Conservation (phyloP, 2,797 vertebrate genomes). For the Anguilla pacifica region DNA sequence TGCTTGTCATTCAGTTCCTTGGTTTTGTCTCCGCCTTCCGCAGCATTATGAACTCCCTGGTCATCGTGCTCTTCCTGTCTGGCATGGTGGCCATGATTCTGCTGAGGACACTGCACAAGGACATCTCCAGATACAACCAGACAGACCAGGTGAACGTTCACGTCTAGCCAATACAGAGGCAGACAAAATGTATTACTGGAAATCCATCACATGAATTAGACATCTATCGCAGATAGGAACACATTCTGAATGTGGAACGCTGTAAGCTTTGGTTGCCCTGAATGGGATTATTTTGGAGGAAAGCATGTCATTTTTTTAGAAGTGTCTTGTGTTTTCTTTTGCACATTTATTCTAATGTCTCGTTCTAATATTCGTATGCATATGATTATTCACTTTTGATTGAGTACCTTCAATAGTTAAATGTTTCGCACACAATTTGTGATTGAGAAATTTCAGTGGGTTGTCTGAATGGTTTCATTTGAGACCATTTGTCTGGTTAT, state of each 20-base stretch:
- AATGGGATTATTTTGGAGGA: too few species aligned
- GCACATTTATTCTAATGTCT: background rate
- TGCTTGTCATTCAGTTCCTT: conserved; percentile 10
- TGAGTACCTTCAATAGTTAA: background rate
- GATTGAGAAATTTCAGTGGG: background rate
- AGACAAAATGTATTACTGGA: background rate
- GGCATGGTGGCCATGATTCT: conserved; percentile 92
- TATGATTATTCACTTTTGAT: background rate
- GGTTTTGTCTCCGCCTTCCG: conserved; percentile 1
- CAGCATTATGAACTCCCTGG: conserved; percentile 92
- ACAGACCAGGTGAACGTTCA: conserved; percentile 74
- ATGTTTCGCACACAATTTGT: background rate
- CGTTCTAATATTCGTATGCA: background rate
- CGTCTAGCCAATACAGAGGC: background rate
- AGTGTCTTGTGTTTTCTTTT: background rate
- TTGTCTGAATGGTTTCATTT: background rate
- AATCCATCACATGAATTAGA: background rate
- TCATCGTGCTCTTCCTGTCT: conserved; percentile 88
- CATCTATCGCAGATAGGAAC: background rate
- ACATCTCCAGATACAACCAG: conserved; percentile 91
- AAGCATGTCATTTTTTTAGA: too few species aligned
- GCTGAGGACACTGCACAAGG: conserved; percentile 86
- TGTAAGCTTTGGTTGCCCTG: too few species aligned
- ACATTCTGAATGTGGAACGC: too few species aligned
- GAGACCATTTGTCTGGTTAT: background rate